These are phyloP conservation scores for Stichopus chloronotus DNA, from an alignment of 35 echinoderm and acorn worm genomes.

Conservation along the genomic window DNA sequence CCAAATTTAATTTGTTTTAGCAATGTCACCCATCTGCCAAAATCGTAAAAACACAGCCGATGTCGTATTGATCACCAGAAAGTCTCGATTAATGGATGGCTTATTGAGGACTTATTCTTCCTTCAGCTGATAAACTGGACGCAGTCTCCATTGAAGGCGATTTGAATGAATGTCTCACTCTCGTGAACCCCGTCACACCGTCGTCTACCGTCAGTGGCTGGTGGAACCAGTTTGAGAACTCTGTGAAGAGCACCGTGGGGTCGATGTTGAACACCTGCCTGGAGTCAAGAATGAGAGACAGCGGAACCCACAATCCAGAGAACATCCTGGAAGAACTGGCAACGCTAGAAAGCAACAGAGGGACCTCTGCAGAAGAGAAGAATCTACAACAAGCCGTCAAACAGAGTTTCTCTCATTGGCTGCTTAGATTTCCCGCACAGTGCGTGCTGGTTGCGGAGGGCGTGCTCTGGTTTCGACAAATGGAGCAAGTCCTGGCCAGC, in stretches of 20 bases:
- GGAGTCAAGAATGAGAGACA: constrained; percentile 80
- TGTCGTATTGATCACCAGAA: too few relatives aligned
- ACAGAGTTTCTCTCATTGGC: constrained; percentile 80
- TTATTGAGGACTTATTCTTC: not conserved
- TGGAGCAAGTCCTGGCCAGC: constrained; percentile 48
- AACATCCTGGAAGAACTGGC: constrained; percentile 82
- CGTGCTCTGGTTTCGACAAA: constrained; percentile 77
- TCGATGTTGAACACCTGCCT: constrained; percentile 78
- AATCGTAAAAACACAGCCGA: too few relatives aligned
- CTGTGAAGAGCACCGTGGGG: constrained; percentile 79
- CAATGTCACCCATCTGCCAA: not conserved
- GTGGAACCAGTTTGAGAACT: constrained; percentile 71
- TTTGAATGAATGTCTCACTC: constrained; percentile 67
- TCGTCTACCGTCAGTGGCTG: constrained; percentile 59
- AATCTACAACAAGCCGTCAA: constrained; percentile 79
- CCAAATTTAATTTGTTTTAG: not conserved
- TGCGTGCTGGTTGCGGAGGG: constrained; percentile 73
- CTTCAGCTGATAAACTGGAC: constrained; percentile 79
- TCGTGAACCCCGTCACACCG: constrained; percentile 66
- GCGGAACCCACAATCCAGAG: constrained; percentile 31
- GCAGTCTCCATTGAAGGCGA: constrained; percentile 70
- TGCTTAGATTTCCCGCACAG: constrained; percentile 87
- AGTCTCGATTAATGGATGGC: too few relatives aligned
- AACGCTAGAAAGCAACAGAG: constrained; percentile 43
- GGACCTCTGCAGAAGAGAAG: constrained; percentile 49